phyloP scores from a whole-genome alignment of 1,140 invertebrate species.

The Philaenus spumarius region DNA sequence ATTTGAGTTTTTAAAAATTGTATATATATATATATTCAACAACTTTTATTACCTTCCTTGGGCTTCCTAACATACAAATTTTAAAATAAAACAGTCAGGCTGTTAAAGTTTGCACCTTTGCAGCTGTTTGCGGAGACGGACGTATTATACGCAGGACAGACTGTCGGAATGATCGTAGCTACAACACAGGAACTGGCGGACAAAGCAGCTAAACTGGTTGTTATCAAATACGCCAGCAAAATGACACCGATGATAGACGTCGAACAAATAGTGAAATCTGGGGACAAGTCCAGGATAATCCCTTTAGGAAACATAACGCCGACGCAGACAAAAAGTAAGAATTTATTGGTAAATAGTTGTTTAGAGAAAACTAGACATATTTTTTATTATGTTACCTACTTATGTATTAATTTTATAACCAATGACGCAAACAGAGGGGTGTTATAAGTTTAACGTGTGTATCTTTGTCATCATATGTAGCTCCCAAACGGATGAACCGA shows the following conservation, averaged over 20 bases:
- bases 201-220: constrained; percentile 54
- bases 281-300: constrained; percentile 1
- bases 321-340: constrained; percentile 14
- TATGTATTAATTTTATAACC: no score
- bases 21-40: no score
- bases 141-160: constrained; percentile 59
- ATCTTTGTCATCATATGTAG: no score
- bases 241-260: constrained; percentile 11
- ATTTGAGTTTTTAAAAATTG: background rate
- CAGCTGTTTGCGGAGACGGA: constrained; percentile 44
- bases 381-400: no score
- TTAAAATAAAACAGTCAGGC: no score
- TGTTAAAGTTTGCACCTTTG: background rate
- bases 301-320: constrained; percentile 3
- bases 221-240: constrained; percentile 48
- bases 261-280: constrained; percentile 8
- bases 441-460: no score
- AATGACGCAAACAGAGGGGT: no score
- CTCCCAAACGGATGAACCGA: no score
- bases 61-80: background rate
- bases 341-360: no score
- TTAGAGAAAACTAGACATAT: no score
- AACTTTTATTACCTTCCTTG: no score
- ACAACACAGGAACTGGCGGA: constrained; percentile 49
- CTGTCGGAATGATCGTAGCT: constrained; percentile 62